Conservation (phyloP, 2,888 invertebrate species). For the Acrobasis repandana region DNA sequence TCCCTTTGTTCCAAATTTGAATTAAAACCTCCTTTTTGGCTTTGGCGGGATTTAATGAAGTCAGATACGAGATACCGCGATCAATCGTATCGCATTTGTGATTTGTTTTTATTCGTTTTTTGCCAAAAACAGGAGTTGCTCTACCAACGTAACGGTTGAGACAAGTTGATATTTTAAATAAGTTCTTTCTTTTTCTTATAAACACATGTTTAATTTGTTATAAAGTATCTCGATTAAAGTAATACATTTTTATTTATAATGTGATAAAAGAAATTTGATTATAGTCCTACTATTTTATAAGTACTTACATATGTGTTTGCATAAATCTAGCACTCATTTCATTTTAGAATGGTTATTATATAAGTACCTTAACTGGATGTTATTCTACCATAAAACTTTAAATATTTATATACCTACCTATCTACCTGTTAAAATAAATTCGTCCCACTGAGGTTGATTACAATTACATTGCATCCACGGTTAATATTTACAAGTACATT, state of each 20-base stretch:
- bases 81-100: constrained; percentile 23
- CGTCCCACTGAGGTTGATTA: neutral
- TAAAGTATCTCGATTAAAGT: neutral
- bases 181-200: neutral
- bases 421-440: too few species aligned
- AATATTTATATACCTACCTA: neutral
- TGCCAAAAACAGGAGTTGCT: neutral
- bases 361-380: too few species aligned
- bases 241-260: too few species aligned
- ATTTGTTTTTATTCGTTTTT: constrained; percentile 20
- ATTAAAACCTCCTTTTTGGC: constrained; percentile 53
- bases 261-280: too few species aligned
- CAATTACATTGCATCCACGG: neutral
- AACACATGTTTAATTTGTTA: neutral
- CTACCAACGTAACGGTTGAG: neutral
- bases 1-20: constrained; percentile 72
- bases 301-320: too few species aligned
- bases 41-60: constrained; percentile 53
- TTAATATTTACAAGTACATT: constrained; percentile 6
- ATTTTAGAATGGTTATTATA: too few species aligned
- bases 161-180: neutral
- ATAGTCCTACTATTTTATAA: too few species aligned
- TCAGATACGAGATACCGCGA: constrained; percentile 43
- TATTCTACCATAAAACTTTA: neutral
- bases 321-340: too few species aligned